These are phyloP conservation scores for Imbricaverruca yamaguchii DNA, from an alignment of 2,888 invertebrate genomes.

Conservation along the genomic window DNA sequence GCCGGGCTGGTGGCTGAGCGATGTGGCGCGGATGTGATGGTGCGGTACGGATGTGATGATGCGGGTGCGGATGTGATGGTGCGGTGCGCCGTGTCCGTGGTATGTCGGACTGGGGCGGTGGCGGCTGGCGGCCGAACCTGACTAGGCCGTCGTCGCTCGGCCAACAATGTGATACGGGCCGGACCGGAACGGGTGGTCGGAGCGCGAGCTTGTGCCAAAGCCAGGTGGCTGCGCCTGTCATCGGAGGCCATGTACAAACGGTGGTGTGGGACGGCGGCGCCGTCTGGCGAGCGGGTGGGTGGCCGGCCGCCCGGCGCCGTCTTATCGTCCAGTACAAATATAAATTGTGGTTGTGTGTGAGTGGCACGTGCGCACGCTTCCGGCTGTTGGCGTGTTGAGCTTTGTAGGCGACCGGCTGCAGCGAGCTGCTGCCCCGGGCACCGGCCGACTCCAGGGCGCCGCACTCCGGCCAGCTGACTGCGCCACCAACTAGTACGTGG, in stretches of 20 bases:
- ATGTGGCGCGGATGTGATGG: neutral
- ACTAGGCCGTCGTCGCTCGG: neutral
- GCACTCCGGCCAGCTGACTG: too few relatives aligned
- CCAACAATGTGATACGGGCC: neutral
- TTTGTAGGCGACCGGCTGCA: neutral
- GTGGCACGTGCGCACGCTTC: neutral
- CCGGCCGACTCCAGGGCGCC: too few relatives aligned
- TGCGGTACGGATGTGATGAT: neutral
- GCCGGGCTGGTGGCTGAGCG: neutral
- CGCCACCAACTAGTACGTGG: too few relatives aligned
- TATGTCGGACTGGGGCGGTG: neutral
- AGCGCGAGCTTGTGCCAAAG: neutral
- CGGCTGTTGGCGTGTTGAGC: neutral
- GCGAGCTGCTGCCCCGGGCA: too few relatives aligned
- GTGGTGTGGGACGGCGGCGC: neutral
- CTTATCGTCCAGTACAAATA: neutral
- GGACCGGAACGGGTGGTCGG: neutral
- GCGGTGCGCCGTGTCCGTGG: neutral
- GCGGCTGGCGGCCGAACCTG: neutral
- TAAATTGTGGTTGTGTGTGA: neutral
- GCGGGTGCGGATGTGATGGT: neutral
- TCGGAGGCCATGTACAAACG: neutral
- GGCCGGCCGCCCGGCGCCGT: too few relatives aligned
- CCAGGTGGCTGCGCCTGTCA: neutral
- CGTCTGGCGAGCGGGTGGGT: neutral